phyloP scores from a whole-genome alignment of 2,797 vertebrate genomes.

The Manis pentadactyla region DNA sequence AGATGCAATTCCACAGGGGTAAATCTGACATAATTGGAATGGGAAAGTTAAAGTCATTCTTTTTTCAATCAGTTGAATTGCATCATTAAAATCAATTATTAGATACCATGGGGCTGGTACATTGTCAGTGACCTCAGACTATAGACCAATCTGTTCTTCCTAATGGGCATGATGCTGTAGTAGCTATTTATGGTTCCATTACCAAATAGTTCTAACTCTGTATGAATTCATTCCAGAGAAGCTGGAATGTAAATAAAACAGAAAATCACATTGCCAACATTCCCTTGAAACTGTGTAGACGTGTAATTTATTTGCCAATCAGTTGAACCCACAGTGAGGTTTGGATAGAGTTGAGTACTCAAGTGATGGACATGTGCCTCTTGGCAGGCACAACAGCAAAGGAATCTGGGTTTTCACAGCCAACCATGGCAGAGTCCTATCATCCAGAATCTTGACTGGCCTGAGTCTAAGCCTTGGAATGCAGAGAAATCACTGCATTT shows the following conservation, averaged over 20 bases:
- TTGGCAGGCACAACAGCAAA: neutral
- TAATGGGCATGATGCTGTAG: neutral
- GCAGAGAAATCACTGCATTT: neutral
- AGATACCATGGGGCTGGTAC: neutral
- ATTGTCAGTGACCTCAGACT: neutral
- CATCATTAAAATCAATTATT: neutral
- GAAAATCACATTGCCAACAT: neutral
- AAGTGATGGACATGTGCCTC: neutral
- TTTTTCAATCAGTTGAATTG: slow-evolving; percentile 31
- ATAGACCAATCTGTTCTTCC: neutral
- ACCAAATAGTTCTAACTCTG: neutral
- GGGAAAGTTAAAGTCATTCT: slow-evolving; percentile 7
- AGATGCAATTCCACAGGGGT: neutral
- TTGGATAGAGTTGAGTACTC: neutral
- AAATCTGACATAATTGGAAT: slow-evolving; percentile 28
- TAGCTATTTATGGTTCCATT: neutral
- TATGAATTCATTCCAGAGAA: neutral
- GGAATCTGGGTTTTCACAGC: neutral
- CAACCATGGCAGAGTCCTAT: neutral
- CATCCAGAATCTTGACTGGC: neutral
- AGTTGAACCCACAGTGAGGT: neutral
- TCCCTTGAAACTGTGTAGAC: neutral
- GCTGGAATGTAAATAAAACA: neutral
- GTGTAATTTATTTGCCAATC: neutral
- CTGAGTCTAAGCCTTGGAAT: neutral